Conservation (phyloP, 1,140 invertebrate genomes). For the Drosophila persimilis region DNA sequence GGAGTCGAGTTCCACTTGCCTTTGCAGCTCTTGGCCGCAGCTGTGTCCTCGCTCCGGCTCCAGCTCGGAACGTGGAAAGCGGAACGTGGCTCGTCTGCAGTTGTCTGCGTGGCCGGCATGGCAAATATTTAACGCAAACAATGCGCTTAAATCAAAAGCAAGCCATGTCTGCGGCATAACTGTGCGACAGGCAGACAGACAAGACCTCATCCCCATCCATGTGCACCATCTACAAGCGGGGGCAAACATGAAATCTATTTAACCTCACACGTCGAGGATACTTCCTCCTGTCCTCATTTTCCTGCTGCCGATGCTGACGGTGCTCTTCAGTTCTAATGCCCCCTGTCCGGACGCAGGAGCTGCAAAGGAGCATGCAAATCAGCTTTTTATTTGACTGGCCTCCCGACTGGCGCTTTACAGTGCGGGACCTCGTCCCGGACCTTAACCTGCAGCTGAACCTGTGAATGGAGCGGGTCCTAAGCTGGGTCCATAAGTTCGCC, state of each 20-base stretch:
- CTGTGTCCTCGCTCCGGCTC: slow-evolving; percentile 32
- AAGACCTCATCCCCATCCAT: background rate
- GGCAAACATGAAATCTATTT: slow-evolving; percentile 58
- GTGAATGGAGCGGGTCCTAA: slow-evolving; percentile 8
- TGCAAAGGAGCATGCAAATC: slow-evolving; percentile 61
- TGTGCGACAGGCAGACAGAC: slow-evolving; percentile 57
- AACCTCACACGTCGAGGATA: slow-evolving; percentile 42
- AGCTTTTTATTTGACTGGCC: slow-evolving; percentile 69
- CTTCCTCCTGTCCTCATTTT: background rate
- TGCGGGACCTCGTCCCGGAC: background rate
- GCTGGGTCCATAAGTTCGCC: slow-evolving; percentile 53
- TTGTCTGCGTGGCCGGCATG: slow-evolving; percentile 75
- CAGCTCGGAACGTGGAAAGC: slow-evolving; percentile 22
- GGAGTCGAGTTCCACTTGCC: slow-evolving; percentile 11
- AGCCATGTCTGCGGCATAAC: slow-evolving; percentile 77
- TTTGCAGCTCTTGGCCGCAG: slow-evolving; percentile 56
- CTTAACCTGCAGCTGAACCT: too few relatives aligned
- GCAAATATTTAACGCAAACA: slow-evolving; percentile 79
- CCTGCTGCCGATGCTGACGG: slow-evolving; percentile 40
- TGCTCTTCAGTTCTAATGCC: slow-evolving; percentile 70
- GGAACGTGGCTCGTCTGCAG: slow-evolving; percentile 56
- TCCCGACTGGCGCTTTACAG: slow-evolving; percentile 21
- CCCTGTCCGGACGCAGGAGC: slow-evolving; percentile 1
- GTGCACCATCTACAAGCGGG: background rate
- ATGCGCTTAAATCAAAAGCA: slow-evolving; percentile 79